A percentile compares a stretch with the other conserved stretches of the same genome.
Evolutionary conservation across 2,797 vertebrate genomes (phyloP).

Genomic region (Acrossocheilus wenchowensis): DNA sequence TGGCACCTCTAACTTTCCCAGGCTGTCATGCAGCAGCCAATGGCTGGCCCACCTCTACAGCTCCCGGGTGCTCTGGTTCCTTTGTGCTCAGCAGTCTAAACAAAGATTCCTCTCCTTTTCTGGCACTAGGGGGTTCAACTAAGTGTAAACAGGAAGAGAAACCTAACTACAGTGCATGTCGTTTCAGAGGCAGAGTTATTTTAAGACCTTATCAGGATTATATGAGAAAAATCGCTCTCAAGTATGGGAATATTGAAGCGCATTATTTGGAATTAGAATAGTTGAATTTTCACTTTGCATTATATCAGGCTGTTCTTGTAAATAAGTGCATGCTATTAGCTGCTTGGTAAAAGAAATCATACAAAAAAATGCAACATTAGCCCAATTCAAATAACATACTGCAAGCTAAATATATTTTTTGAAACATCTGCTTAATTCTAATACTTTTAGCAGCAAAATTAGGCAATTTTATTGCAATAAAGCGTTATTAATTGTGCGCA

Average conservation of each 20-base stretch:
- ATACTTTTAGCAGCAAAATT: slow-evolving; percentile 81
- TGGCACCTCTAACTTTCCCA: slow-evolving; percentile 83
- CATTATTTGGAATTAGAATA: slow-evolving; percentile 4
- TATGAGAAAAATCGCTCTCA: slow-evolving; percentile 17
- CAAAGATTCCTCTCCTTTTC: slow-evolving; percentile 73
- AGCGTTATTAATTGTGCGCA: slow-evolving; percentile 65
- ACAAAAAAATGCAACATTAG: slow-evolving; percentile 32
- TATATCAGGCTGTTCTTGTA: neutral
- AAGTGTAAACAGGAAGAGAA: slow-evolving; percentile 73
- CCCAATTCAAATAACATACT: slow-evolving; percentile 68
- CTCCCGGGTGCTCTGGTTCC: slow-evolving; percentile 36
- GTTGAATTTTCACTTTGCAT: slow-evolving; percentile 27
- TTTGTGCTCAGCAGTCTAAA: slow-evolving; percentile 61
- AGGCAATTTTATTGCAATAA: slow-evolving; percentile 80
- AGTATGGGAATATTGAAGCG: neutral
- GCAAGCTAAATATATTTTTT: slow-evolving; percentile 80
- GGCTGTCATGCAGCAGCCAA: slow-evolving; percentile 73
- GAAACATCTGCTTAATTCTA: slow-evolving; percentile 70
- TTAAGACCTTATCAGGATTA: slow-evolving; percentile 18
- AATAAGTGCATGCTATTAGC: slow-evolving; percentile 28
- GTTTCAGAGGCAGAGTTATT: slow-evolving; percentile 40
- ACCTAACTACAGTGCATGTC: slow-evolving; percentile 63
- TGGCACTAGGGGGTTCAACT: slow-evolving; percentile 54
- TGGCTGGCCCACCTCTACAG: slow-evolving; percentile 44
- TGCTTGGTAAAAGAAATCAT: neutral